These are phyloP conservation scores for Dryomyza anilis DNA, from an alignment of 2,888 invertebrate genomes.

Conservation along the genomic window DNA sequence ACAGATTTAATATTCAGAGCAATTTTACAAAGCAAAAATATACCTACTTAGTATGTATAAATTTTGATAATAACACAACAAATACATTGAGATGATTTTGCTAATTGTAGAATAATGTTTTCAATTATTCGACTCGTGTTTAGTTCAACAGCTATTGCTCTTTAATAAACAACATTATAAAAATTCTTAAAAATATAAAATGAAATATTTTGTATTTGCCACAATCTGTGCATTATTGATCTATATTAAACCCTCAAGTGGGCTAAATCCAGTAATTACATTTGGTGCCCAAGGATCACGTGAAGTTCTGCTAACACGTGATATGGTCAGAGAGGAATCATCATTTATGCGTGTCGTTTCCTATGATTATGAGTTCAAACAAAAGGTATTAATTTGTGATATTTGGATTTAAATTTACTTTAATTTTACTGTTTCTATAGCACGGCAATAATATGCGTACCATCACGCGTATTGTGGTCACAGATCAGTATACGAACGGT, in stretches of 20 bases:
- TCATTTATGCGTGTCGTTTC: conserved; percentile 37
- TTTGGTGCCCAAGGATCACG: conserved; percentile 39
- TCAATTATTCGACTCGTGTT: no score
- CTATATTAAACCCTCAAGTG: no score
- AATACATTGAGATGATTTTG: no score
- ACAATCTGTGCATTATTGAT: background rate
- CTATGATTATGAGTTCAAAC: conserved; percentile 36
- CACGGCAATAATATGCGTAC: conserved; percentile 5
- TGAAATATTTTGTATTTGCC: conserved; percentile 1
- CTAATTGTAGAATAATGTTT: no score
- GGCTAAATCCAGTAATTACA: background rate
- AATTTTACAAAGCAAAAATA: no score
- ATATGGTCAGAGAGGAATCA: conserved; percentile 34
- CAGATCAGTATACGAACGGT: conserved; percentile 60
- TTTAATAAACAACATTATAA: background rate
- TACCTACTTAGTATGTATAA: no score
- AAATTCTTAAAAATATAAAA: background rate
- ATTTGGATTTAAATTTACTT: no score
- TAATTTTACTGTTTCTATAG: background rate
- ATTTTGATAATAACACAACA: no score
- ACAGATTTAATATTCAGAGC: no score
- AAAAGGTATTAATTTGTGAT: conserved; percentile 30
- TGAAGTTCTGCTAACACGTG: conserved; percentile 37
- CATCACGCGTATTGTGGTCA: conserved; percentile 57
- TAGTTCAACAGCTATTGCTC: no score